Evolutionary conservation across 2,888 invertebrate genomes (phyloP).

Genomic region (Meteorus colon): DNA sequence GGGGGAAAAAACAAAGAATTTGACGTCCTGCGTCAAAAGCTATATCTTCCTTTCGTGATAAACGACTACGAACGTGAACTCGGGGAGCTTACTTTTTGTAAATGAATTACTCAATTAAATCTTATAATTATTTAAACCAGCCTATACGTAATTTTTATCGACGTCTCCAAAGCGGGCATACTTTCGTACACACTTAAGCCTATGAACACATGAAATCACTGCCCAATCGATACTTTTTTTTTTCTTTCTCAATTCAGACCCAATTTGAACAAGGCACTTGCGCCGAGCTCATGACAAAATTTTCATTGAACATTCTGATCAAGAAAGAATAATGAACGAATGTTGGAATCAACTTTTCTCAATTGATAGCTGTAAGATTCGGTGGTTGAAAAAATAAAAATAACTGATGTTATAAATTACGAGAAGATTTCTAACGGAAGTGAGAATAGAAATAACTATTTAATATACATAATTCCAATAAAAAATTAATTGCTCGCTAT

Average conservation of each 20-base stretch:
- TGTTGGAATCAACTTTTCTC: conserved; percentile 1
- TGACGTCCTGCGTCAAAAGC: conserved; percentile 72
- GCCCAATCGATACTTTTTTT: conserved; percentile 68
- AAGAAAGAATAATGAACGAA: conserved; percentile 32
- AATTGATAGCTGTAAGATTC: background rate
- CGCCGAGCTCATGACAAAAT: conserved; percentile 49
- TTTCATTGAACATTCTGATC: background rate
- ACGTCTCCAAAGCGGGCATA: conserved; percentile 60
- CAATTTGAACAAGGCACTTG: conserved; percentile 66
- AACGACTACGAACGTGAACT: conserved; percentile 42
- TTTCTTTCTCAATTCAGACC: conserved; percentile 64
- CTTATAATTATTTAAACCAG: conserved; percentile 51
- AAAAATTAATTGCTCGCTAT: conserved; percentile 36
- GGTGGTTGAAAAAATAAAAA: conserved; percentile 23
- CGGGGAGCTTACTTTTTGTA: conserved; percentile 33
- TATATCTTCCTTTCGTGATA: conserved; percentile 17
- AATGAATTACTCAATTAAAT: conserved; percentile 51
- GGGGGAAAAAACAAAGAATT: conserved; percentile 52
- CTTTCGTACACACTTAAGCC: conserved; percentile 68
- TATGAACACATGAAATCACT: conserved; percentile 74
- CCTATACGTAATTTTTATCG: conserved; percentile 49
- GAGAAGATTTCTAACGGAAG: background rate
- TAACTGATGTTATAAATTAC: conserved; percentile 15
- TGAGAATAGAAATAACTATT: background rate
- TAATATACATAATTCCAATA: conserved; percentile 13